Base-by-base conservation (phyloP, 2,113 vertebrate species). In the Cercopithecus mona region DNA sequence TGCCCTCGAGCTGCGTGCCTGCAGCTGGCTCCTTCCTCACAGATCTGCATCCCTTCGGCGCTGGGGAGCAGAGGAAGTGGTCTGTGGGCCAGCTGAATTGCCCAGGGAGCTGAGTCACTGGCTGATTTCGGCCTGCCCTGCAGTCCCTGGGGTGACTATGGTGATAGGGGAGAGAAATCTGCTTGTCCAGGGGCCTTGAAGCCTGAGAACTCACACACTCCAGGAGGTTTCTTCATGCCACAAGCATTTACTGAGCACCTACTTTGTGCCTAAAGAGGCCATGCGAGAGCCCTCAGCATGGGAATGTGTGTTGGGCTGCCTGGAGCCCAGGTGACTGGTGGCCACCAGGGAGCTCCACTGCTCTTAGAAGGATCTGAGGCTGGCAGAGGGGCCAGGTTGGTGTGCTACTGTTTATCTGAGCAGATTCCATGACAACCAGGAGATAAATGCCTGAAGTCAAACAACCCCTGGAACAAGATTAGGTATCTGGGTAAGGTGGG, bases 371-470 rank as follows among this genome's bases (percentile, higher is more conserved):
- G 64, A 75, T 16, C 11, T 1, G 3, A 43, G 48, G 61, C 83
- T 64, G 59, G 66, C 30, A 0, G 61, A 66, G 55, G 52, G 20
- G 70, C 25, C 50, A 25, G 57, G 50, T 16, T 88, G 84, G 66
- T 57, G 2, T 89, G 95, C 83, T 90, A 55, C 70, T 96, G 38
- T 97, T 97, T 93, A 61, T 88, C 22, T 57, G 45, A 82, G 57
- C 75, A 79, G 90, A 81, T 96, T 90, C 97, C 96, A 75, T 98
- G 97, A 85, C 92, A 97, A 97, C 98, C 61, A 43, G 81, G 88
- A 97, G 96, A 97, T 97, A 97, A 97, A 97, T 83, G 96, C 96
- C 97, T 96, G 96, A 88, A 76, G 93, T 89, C 84, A 72, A 90
- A 93, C 76, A 92, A 93, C 92, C 61, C 38, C 90, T 93, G 52